Evolutionary conservation across 2,888 invertebrate genomes (phyloP), one percentile per base, ranked within the genome.

Genomic region (Elegia similella): DNA sequence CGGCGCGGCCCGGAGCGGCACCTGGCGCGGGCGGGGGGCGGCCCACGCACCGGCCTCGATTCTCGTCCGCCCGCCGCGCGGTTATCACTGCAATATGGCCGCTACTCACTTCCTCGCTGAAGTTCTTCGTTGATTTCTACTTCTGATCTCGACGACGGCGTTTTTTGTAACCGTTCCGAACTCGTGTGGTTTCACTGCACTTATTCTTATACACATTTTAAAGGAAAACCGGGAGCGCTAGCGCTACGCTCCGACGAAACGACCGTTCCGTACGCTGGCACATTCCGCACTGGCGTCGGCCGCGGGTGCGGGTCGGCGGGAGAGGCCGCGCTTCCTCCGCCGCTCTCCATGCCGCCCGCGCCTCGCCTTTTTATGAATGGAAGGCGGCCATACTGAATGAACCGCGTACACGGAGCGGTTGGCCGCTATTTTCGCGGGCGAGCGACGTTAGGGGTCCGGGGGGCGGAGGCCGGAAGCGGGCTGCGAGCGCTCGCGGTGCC

Each of bases 321-420:
- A 82, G 92, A 81, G 86, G 82, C 82, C 80, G 82, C 79, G 76
- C 86, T 80, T 85, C 88, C 92, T 88, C 87, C 90, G 84, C 88
- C 89, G 87, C 90, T 76, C 86, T 77, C 80, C 86, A 80, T 78
- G 70, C 85, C 82, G 76, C 82, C 87, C 80, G 82, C 85, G 82
- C 89, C 85, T 85, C 88, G 92, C 93, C 93, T 94, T 93, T 94
- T 94, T 94, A 94, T 94, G 94, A 94, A 94, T 94, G 94, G 93
- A 92, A 93, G 93, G 93, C 93, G 93, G 93, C 93, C 93, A 94
- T 94, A 90, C 93, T 94, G 94, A 94, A 94, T 94, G 93, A 94
- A 93, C 92, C 92, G 93, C 92, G 92, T 92, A 92, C 92, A 92
- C 91, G 80, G 89, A 89, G 90, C 90, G 87, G 89, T 88, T 88